These are phyloP conservation scores for Megaptera novaeangliae DNA, from an alignment of 2,113 vertebrate genomes.

Conservation along the genomic window DNA sequence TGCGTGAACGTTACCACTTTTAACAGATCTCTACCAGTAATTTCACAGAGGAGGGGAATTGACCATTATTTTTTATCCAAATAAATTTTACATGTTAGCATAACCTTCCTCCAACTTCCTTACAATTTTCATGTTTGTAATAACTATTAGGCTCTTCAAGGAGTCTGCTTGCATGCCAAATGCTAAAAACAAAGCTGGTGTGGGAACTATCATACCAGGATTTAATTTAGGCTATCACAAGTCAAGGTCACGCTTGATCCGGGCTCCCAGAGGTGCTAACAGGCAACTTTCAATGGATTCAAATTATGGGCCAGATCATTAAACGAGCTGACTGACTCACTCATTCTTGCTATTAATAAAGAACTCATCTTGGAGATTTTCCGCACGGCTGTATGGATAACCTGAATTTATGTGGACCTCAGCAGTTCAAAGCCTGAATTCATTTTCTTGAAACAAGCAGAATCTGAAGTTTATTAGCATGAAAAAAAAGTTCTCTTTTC, in stretches of 20 bases:
- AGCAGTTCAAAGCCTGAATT: conserved; percentile 76
- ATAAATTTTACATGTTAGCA: conserved; percentile 49
- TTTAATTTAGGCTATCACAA: conserved; percentile 65
- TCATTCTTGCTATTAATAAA: conserved; percentile 79
- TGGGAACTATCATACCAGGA: conserved; percentile 57
- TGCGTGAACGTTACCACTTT: background rate
- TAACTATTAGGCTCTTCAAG: conserved; percentile 43
- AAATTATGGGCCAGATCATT: conserved; percentile 81
- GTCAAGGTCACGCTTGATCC: conserved; percentile 79
- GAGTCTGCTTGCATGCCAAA: conserved; percentile 36
- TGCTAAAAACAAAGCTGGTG: conserved; percentile 54
- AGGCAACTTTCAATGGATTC: conserved; percentile 75
- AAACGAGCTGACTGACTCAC: conserved; percentile 74
- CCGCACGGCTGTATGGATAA: conserved; percentile 74
- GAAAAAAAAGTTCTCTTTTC: conserved; percentile 69
- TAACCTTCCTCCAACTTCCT: background rate
- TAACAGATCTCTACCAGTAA: background rate
- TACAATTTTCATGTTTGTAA: background rate
- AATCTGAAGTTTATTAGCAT: conserved; percentile 71
- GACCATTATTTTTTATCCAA: conserved; percentile 20
- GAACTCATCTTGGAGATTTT: conserved; percentile 80
- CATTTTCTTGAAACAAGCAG: conserved; percentile 73
- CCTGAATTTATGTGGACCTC: conserved; percentile 78
- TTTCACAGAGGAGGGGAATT: background rate
- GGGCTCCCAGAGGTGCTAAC: conserved; percentile 72